A percentile compares a stretch with the other conserved stretches of the same genome.
Conservation (phyloP, 1,140 invertebrate species). For the Drosophila obscura region DNA sequence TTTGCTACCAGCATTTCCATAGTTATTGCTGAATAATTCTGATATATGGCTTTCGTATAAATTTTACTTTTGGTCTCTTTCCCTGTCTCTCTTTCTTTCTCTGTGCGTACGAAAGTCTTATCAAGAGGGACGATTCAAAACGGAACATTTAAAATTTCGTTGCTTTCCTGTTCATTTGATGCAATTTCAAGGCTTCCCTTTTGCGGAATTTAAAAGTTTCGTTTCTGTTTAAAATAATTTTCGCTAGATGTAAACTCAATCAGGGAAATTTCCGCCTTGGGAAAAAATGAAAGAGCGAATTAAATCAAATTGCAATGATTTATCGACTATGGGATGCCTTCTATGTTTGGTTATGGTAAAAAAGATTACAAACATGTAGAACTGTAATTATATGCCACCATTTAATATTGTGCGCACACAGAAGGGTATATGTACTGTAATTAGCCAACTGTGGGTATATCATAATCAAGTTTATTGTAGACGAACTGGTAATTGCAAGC, state of each 20-base stretch:
- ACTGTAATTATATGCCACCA: too few relatives aligned
- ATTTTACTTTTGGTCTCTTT: not conserved
- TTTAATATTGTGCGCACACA: not conserved
- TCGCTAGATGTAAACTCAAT: constrained; percentile 29
- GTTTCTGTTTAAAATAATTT: constrained; percentile 33
- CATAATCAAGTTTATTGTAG: constrained; percentile 16
- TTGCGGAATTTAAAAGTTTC: constrained; percentile 20
- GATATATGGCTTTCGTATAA: constrained; percentile 28
- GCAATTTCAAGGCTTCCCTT: constrained; percentile 9
- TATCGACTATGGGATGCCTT: too few relatives aligned
- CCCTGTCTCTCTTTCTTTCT: not conserved
- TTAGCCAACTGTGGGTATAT: not conserved
- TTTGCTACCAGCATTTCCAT: constrained; percentile 21
- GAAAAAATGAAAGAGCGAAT: not conserved
- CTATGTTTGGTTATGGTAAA: too few relatives aligned
- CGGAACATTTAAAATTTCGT: constrained; percentile 9
- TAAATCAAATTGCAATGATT: not conserved
- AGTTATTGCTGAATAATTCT: constrained; percentile 54
- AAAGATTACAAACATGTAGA: too few relatives aligned
- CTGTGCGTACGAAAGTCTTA: not conserved
- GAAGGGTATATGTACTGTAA: too few relatives aligned
- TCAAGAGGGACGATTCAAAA: not conserved
- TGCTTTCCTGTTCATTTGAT: constrained; percentile 6
- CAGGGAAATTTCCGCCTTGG: constrained; percentile 17
- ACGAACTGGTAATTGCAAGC: not conserved